phyloP scores from a whole-genome alignment of 2,113 vertebrate species.

The Tragelaphus scriptus region DNA sequence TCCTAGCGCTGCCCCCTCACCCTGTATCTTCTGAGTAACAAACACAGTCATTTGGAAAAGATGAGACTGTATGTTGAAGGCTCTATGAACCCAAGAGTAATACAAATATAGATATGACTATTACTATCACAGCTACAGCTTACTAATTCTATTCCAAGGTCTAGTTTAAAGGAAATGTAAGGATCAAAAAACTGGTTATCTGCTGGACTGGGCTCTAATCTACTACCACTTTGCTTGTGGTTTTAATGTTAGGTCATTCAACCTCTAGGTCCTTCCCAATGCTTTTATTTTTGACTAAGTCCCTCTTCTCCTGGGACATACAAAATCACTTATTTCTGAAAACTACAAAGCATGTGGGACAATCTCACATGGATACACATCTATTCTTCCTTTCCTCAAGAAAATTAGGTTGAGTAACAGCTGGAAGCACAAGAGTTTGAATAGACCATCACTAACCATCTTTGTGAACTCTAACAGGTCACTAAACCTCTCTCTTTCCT shows the following conservation, averaged over 20 bases:
- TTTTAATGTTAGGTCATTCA: not conserved
- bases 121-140: not conserved
- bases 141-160: not conserved
- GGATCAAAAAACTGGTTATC: not conserved
- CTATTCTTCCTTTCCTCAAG: not conserved
- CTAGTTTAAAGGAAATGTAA: constrained; percentile 6
- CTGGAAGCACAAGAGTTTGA: not conserved
- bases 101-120: not conserved
- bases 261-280: not conserved
- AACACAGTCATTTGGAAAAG: not conserved
- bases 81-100: not conserved
- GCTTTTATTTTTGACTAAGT: not conserved
- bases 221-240: not conserved
- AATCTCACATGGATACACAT: not conserved
- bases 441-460: not conserved
- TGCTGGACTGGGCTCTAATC: not conserved
- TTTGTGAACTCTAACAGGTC: not conserved
- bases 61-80: not conserved
- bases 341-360: not conserved
- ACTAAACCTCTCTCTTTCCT: not conserved
- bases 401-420: not conserved
- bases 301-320: not conserved
- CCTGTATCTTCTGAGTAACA: not conserved
- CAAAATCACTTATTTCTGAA: not conserved
- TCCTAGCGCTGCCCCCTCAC: not conserved